phyloP scores from a whole-genome alignment of 2,888 invertebrate species.

The Drosophila barbarae region DNA sequence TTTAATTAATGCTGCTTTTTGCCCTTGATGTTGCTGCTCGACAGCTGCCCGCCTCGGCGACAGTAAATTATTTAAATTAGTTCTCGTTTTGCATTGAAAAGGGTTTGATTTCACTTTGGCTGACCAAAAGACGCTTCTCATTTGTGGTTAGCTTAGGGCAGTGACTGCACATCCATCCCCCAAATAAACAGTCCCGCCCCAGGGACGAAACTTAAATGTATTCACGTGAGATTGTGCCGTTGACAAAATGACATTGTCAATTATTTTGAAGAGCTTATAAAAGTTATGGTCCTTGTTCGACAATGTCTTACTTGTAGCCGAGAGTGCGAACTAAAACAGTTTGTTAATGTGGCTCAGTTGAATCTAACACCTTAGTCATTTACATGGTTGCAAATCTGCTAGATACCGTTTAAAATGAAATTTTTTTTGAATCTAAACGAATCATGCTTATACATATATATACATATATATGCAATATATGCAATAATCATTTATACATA shows the following conservation, averaged over 20 bases:
- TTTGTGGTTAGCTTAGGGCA: conserved; percentile 45
- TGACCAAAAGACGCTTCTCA: conserved; percentile 46
- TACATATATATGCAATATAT: too few species aligned
- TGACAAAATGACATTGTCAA: conserved; percentile 38
- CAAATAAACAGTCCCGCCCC: neutral
- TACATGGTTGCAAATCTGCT: neutral
- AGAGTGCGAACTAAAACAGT: neutral
- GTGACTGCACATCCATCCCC: neutral
- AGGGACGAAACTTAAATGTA: neutral
- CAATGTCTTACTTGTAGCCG: neutral
- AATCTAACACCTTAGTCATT: neutral
- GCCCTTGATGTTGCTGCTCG: conserved; percentile 6
- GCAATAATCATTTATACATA: too few species aligned
- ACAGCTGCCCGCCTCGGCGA: conserved; percentile 3
- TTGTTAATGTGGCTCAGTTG: neutral
- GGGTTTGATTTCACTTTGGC: conserved; percentile 55
- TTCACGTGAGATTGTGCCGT: conserved; percentile 8
- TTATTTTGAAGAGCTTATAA: conserved; percentile 27
- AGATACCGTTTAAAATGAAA: neutral
- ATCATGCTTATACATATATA: too few species aligned
- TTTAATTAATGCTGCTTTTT: conserved; percentile 44
- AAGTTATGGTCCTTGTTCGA: conserved; percentile 7
- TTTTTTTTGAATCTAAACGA: too few species aligned
- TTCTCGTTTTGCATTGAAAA: conserved; percentile 52
- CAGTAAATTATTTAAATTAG: conserved; percentile 63